A percentile compares a stretch with the other conserved stretches of the same genome.
phyloP scores from a whole-genome alignment of 2,797 vertebrate species.

The Pteronotus mesoamericanus region DNA sequence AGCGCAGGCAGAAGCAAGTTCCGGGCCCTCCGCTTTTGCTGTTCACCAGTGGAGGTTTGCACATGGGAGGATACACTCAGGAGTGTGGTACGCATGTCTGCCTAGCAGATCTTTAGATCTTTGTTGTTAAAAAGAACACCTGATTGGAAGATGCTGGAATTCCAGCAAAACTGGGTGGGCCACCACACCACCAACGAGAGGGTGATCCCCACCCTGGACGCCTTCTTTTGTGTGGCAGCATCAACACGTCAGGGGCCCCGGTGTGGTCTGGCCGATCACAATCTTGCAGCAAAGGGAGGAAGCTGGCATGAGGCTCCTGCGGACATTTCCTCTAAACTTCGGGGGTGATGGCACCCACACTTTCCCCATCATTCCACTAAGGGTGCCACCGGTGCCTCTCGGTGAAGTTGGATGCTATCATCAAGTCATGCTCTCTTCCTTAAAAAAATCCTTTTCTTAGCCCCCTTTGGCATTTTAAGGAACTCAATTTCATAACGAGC shows the following conservation, averaged over 20 bases:
- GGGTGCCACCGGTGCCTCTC: neutral
- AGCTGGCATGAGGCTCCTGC: neutral
- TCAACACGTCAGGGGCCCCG: neutral
- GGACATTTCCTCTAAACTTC: neutral
- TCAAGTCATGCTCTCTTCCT: neutral
- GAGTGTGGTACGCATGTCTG: neutral
- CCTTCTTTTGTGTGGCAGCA: neutral
- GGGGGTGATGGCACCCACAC: neutral
- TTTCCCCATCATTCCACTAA: neutral
- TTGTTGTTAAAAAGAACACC: neutral
- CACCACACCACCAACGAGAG: too few relatives aligned
- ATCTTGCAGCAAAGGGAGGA: neutral
- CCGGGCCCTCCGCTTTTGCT: neutral
- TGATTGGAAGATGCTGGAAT: neutral
- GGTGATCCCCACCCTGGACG: fast-evolving
- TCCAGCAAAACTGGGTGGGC: neutral
- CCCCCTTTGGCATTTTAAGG: neutral
- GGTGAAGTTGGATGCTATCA: neutral
- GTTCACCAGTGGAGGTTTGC: neutral
- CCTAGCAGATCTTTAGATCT: neutral
- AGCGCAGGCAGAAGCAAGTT: neutral
- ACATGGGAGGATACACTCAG: neutral
- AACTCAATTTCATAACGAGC: neutral
- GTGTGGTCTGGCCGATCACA: neutral
- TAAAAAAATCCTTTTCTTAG: neutral